A percentile compares a stretch with the other conserved stretches of the same genome.
Conservation (phyloP, 37 sponge, comb jelly and placozoan genomes). For the Tethya wilhelma region DNA sequence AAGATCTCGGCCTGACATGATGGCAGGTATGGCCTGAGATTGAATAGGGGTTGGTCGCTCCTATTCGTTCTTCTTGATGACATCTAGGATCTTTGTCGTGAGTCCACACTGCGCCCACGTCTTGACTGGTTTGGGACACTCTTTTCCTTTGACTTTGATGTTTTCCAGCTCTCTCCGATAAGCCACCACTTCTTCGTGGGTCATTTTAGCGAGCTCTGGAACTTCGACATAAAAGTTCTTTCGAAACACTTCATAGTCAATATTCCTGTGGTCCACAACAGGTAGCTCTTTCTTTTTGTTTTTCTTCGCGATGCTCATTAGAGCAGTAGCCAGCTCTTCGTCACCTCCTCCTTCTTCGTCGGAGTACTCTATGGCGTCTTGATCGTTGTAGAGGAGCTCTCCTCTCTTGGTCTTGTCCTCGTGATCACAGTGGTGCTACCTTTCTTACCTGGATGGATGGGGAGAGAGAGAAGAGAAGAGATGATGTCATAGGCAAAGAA, state of each 20-base stretch:
- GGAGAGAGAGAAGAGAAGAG: not conserved
- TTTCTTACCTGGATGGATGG: not conserved
- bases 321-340: conserved; percentile 68
- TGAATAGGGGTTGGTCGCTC: conserved; percentile 98
- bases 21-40: conserved; percentile 93
- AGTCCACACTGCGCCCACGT: conserved; percentile 95
- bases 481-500: not conserved
- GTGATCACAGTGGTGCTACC: conserved; percentile 22
- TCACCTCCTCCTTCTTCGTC: conserved; percentile 86
- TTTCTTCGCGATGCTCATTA: conserved; percentile 69
- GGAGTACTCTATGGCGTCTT: conserved; percentile 91
- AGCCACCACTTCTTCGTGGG: conserved; percentile 79
- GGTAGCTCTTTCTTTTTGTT: conserved; percentile 91
- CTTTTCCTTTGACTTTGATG: conserved; percentile 83
- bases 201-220: conserved; percentile 94
- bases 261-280: conserved; percentile 77
- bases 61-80: conserved; percentile 82
- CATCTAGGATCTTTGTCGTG: conserved; percentile 71
- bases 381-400: conserved; percentile 89
- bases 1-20: conserved; percentile 96
- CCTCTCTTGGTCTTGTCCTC: conserved; percentile 63
- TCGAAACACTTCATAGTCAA: conserved; percentile 84
- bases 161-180: conserved; percentile 78
- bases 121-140: conserved; percentile 95
- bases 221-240: conserved; percentile 98